Evolutionary conservation across 2,113 vertebrate genomes (phyloP), one percentile per base, ranked within the genome.

Genomic region (Grantiella picta): DNA sequence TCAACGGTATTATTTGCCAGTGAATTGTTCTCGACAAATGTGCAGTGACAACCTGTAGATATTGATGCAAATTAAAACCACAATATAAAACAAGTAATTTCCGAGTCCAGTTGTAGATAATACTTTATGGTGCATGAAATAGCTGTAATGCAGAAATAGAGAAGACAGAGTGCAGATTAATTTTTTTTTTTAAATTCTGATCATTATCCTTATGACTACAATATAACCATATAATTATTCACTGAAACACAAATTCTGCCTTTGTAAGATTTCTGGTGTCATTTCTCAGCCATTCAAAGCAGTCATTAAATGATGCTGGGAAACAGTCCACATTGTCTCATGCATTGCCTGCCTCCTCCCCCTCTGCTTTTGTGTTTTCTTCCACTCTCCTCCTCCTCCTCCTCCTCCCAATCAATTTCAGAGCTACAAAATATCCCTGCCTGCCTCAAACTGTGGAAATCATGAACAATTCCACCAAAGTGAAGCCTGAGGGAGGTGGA

Each of bases 71-170:
- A 83, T 82, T 56, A 35, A 38, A 54, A 38, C 5, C n/a, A 33
- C 28, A 82, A 45, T 53, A 49, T 16, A 63, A 78, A 94, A 28
- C 22, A 66, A 92, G 38, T 54, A 5, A 42, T 94, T 97, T 92
- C 86, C 93, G 95, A 86, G 84, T 69, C 77, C 75, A 91, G 73
- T 68, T 66, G 69, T 89, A 83, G 88, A 36, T 85, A 61, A 79
- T 63, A 96, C 78, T 80, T 97, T 90, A 96, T 80, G 50, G 89
- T 71, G 80, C 89, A 80, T 75, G 54, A 96, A 97, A 96, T 56
- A 88, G 53, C 82, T 85, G 61, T 84, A 92, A 81, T 61, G 70
- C 3, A 65, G 81, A 96, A 89, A 61, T 56, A 59, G 78, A 92
- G 73, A 29, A 56, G 19, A 38, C 14, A 65, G 57, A 71, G 50